A percentile compares a stretch with the other conserved stretches of the same genome.
These are phyloP conservation scores for Panopea generosa DNA, from an alignment of 2,888 invertebrate species.

Conservation along the genomic window DNA sequence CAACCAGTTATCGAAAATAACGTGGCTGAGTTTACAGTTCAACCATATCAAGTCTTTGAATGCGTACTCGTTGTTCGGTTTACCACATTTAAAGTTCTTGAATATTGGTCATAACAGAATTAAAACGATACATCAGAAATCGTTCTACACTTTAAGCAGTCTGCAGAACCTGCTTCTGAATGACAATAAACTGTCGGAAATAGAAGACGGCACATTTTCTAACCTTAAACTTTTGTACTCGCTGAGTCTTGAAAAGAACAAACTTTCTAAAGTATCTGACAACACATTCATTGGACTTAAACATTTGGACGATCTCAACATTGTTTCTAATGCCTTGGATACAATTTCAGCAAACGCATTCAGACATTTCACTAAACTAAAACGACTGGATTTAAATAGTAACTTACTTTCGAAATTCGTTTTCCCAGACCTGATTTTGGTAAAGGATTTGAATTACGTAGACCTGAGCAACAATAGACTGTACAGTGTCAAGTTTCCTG, in stretches of 20 bases:
- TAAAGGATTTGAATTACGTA: conserved; percentile 59
- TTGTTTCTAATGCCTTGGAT: conserved; percentile 67
- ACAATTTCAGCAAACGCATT: conserved; percentile 64
- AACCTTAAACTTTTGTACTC: conserved; percentile 64
- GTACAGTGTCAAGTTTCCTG: conserved; percentile 55
- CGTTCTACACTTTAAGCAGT: conserved; percentile 65
- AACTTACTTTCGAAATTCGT: conserved; percentile 68
- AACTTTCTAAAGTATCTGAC: conserved; percentile 58
- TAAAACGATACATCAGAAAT: conserved; percentile 64
- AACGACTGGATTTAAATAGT: conserved; percentile 62
- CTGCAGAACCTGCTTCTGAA: conserved; percentile 67
- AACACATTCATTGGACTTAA: conserved; percentile 68
- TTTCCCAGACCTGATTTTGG: conserved; percentile 60
- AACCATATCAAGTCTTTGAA: conserved; percentile 65
- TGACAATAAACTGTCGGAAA: conserved; percentile 62
- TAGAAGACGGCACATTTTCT: conserved; percentile 68
- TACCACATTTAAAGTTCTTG: conserved; percentile 72
- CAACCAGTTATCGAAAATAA: conserved; percentile 69
- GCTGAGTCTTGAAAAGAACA: conserved; percentile 70
- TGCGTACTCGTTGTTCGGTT: conserved; percentile 64
- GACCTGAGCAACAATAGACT: conserved; percentile 65
- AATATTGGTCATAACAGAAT: conserved; percentile 74
- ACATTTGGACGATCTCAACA: conserved; percentile 67
- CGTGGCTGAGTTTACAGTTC: conserved; percentile 72
- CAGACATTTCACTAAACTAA: conserved; percentile 63